Percentiles rank a stretch among this genome's conserved stretches.
phyloP scores from a whole-genome alignment of 2,797 vertebrate species.

The Amblyopsis hoosieri region DNA sequence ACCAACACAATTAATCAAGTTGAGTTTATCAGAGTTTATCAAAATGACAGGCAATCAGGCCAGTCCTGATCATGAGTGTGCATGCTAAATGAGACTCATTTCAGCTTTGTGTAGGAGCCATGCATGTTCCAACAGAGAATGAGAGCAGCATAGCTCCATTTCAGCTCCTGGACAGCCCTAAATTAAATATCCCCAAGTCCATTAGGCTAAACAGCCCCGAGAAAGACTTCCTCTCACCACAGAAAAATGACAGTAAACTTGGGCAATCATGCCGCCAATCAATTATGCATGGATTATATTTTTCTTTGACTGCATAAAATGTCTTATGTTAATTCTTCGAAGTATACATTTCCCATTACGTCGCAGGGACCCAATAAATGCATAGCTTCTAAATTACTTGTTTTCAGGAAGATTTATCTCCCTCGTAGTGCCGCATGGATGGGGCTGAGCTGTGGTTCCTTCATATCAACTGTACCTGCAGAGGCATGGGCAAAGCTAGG shows the following conservation, averaged over 20 bases:
- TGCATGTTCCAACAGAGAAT: constrained; percentile 64
- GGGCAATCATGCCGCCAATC: constrained; percentile 78
- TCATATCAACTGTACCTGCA: constrained; percentile 53
- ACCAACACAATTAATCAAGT: constrained; percentile 74
- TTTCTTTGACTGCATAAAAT: constrained; percentile 77
- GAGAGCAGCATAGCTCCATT: constrained; percentile 56
- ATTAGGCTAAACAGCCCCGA: constrained; percentile 82
- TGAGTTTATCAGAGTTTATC: constrained; percentile 69
- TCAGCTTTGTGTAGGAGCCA: constrained; percentile 48
- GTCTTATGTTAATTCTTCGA: constrained; percentile 74
- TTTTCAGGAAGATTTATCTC: constrained; percentile 63
- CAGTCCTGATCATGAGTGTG: constrained; percentile 64
- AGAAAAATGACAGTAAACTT: constrained; percentile 83
- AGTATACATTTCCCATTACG: constrained; percentile 67
- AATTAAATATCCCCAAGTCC: constrained; percentile 81
- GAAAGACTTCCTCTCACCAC: constrained; percentile 71
- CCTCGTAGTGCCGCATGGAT: constrained; percentile 43
- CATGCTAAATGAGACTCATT: constrained; percentile 75
- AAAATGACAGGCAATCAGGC: constrained; percentile 79
- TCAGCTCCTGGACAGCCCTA: constrained; percentile 68
- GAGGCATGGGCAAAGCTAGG: constrained; percentile 58
- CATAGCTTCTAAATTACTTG: constrained; percentile 59
- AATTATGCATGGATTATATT: constrained; percentile 83
- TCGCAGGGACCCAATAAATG: constrained; percentile 47
- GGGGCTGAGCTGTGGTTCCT: constrained; percentile 53